Base-by-base conservation (phyloP, 2,888 invertebrate genomes). In the Lithosia quadra region DNA sequence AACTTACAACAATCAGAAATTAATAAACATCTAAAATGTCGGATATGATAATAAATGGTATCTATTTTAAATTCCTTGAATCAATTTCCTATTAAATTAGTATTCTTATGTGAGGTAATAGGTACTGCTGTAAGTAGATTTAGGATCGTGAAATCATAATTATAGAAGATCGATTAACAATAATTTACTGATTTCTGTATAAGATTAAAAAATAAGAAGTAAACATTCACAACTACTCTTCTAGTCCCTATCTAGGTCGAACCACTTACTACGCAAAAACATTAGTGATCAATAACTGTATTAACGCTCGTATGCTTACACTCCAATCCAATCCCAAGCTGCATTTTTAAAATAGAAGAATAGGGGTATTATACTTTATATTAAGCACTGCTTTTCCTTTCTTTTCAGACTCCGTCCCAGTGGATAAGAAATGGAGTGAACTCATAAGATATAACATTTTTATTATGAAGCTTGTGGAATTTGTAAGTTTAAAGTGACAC, bases 31-130 rank as follows among this genome's bases (percentile, higher is more conserved):
- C 34, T n/a, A 86, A 72, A 65, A 94, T 94, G 94, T 94, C 94
- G 78, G 94, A 94, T 86, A 92, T 94, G 92, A 93, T 94, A 81
- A 93, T 94, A 88, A 94, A 94, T 83, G 94, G 94, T 93, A 65
- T 53, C 49, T 57, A 24, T 53, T 36, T 36, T 33, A 18, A 18
- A 21, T 43, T 43, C n/a, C 22, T 33, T 21, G 4, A 39, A 39
- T 0, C 5, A 15, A 24, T 24, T 10, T 49, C n/a, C 11, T 53
- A 53, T 15, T 15, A 49, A 21, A 61, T 49, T 63, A 58, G 4
- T n/a, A n/a, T 43, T 18, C 43, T 43, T 18, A 18, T 49, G 1
- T 7, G 33, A 9, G 10, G 9, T n/a, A 49, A 43, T 43, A 43
- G 10, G n/a, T n/a, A n/a, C 18, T 9, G 15, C 28, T 28, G 28